Evolutionary conservation across 2,888 invertebrate genomes (phyloP).

Genomic region (Plebejus argus): DNA sequence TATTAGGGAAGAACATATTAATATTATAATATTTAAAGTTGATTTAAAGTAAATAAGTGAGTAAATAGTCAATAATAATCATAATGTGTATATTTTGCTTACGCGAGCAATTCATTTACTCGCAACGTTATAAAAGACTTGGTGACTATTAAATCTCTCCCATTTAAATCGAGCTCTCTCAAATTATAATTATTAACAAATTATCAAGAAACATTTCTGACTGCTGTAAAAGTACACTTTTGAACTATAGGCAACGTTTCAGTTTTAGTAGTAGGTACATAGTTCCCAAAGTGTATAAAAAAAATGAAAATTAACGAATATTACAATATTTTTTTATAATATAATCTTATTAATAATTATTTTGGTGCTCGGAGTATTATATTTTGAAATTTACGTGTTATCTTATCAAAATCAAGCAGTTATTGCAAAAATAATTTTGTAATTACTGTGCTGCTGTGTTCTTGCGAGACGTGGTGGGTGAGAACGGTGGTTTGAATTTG

Average conservation of each 20-base stretch:
- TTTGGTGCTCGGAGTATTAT: background rate
- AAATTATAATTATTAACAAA: background rate
- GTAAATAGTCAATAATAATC: background rate
- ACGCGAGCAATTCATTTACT: background rate
- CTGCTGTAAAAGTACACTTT: background rate
- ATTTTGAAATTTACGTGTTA: background rate
- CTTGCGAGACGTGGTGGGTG: background rate
- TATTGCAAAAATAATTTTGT: background rate
- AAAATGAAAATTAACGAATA: no score
- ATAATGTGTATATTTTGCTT: background rate
- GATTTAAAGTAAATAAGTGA: no score
- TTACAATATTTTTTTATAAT: no score
- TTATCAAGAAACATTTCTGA: background rate
- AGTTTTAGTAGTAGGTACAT: no score
- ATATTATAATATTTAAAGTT: no score
- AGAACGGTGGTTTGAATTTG: slow-evolving; percentile 67
- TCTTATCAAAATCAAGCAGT: background rate
- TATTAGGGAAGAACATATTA: no score
- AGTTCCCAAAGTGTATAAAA: no score
- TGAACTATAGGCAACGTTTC: no score
- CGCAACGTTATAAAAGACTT: background rate
- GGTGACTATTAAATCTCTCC: background rate
- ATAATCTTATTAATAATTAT: no score
- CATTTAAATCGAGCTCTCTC: background rate
- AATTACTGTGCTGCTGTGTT: background rate